Evolutionary conservation across 2,888 invertebrate genomes (phyloP).

Genomic region (Nineta flava): DNA sequence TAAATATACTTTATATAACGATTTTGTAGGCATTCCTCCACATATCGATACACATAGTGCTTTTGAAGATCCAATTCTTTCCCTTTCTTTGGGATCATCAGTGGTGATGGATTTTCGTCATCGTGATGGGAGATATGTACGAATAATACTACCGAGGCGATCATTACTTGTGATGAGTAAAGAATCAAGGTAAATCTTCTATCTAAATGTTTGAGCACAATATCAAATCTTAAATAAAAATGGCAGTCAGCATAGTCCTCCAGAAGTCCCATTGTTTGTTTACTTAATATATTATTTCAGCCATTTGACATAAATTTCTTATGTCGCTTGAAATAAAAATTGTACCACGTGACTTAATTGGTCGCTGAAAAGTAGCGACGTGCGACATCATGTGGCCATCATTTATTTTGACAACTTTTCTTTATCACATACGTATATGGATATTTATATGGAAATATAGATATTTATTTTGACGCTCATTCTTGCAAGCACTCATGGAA

Average conservation of each 20-base stretch:
- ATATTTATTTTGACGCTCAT: no score
- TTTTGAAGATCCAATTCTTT: slow-evolving; percentile 76
- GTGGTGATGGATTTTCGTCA: slow-evolving; percentile 82
- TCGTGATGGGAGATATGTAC: slow-evolving; percentile 36
- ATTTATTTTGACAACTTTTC: no score
- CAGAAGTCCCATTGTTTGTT: neutral
- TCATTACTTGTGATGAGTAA: slow-evolving; percentile 68
- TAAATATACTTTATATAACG: no score
- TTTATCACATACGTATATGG: no score
- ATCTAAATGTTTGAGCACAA: slow-evolving; percentile 3
- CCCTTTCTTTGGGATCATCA: slow-evolving; percentile 67
- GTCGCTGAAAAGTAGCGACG: no score
- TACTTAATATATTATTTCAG: neutral
- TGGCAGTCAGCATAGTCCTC: neutral
- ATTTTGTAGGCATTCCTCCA: slow-evolving; percentile 64
- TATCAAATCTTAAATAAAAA: neutral
- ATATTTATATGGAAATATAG: no score
- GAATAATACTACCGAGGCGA: slow-evolving; percentile 48
- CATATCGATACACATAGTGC: slow-evolving; percentile 94
- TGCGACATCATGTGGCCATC: no score
- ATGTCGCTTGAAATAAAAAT: no score
- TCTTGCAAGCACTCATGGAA: no score
- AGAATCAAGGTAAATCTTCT: slow-evolving; percentile 50
- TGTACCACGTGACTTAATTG: no score
- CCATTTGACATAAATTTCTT: no score